Evolutionary conservation across 2,888 invertebrate species (phyloP).

Genomic region (Oasisia sp.): DNA sequence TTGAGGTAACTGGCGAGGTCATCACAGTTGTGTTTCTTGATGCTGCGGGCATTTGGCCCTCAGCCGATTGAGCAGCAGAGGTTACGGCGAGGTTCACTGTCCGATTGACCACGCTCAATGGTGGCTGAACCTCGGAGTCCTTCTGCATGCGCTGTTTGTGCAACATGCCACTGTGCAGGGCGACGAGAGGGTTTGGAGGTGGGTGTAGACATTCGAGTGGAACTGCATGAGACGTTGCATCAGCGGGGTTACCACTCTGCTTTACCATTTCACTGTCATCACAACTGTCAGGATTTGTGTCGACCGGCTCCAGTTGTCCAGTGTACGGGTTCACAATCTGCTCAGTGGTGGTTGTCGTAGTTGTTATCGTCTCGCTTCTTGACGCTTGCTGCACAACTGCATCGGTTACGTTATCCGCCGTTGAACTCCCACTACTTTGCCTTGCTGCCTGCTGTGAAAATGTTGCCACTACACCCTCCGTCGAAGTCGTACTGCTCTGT

Average conservation of each 20-base stretch:
- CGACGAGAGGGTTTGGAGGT: conserved; percentile 36
- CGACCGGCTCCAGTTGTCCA: conserved; percentile 39
- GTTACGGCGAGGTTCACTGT: not conserved
- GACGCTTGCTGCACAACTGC: not conserved
- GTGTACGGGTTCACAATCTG: conserved; percentile 42
- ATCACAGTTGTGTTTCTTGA: not conserved
- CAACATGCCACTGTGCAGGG: conserved; percentile 9
- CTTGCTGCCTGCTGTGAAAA: not conserved
- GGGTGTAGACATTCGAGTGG: conserved; percentile 29
- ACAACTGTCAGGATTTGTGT: conserved; percentile 22
- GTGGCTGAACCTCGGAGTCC: not conserved
- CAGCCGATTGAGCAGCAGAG: conserved; percentile 6
- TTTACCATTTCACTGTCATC: conserved; percentile 31
- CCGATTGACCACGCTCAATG: not conserved
- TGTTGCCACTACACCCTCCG: not conserved
- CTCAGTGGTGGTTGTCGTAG: conserved; percentile 21
- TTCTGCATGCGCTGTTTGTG: conserved; percentile 14
- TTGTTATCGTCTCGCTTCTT: not conserved
- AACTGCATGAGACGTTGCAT: conserved; percentile 21
- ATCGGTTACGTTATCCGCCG: not conserved
- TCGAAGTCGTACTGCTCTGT: not conserved
- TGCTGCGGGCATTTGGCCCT: not conserved
- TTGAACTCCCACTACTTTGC: conserved; percentile 8
- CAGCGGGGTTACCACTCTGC: conserved; percentile 17
- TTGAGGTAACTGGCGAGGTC: not conserved